Base-by-base conservation (phyloP, 2,797 vertebrate genomes). In the Alauda arvensis region DNA sequence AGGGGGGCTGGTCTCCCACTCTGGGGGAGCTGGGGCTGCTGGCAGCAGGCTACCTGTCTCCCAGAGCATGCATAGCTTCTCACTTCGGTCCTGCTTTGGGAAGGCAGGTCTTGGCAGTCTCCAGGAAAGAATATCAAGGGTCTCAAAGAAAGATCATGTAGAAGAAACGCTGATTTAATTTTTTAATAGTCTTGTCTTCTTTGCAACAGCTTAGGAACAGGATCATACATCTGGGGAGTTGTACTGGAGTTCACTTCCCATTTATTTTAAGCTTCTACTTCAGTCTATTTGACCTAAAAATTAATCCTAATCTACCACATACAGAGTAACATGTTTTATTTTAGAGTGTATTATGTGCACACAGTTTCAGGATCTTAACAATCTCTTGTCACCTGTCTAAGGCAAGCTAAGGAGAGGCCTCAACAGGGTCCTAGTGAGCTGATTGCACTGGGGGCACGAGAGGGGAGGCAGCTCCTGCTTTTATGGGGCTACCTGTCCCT, bases 371-470 rank as follows among this genome's bases (percentile, higher is more conserved):
- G 21, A 9, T 39, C 18, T 69, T 33, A 71, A 34, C 26, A n/a
- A 56, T 61, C 31, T 56, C 34, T 21, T 72, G 29, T n/a, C 63
- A 46, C 39, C 3, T 1, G 15, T 16, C 14, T 33, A 33, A 66
- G 42, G 57, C 45, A 69, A 60, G 43, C 20, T 28, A 40, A 59
- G 18, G 37, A 19, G 12, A 49, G 14, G 48, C 23, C 26, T 68
- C 70, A 72, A 4, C 14, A 46, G 21, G 7, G 9, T 1, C 0
- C 15, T 24, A 45, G 24, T 29, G 66, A 75, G 14, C 39, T 45
- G 42, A 11, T 13, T 29, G 14, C n/a, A 43, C 31, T 0, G 1
- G 24, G 19, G 65, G 39, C 0, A 1, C 0, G 3, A 46, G 34
- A 34, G 9, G 18, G 26, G 13, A 56, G 16, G 24, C 61, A 83